phyloP scores from a whole-genome alignment of 2,113 vertebrate genomes.

The Australoheros scitulus region DNA sequence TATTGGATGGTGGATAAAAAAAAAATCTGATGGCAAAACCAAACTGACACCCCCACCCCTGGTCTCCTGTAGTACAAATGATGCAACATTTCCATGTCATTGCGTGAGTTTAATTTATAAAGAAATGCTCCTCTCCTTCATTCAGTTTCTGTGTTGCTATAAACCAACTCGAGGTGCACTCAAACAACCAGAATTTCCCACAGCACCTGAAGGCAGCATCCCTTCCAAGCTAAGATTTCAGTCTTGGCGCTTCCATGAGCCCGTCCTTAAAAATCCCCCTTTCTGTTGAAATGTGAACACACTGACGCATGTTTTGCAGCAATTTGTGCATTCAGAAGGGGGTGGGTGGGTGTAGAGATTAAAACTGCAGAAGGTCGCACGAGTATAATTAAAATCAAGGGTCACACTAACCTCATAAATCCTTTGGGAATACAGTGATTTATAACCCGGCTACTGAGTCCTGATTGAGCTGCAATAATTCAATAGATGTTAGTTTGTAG shows the following conservation, averaged over 20 bases:
- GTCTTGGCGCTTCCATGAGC: conserved; percentile 37
- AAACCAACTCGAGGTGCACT: neutral
- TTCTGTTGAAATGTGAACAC: neutral
- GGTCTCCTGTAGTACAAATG: neutral
- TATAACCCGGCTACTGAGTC: neutral
- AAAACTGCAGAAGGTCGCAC: neutral
- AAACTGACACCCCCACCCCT: neutral
- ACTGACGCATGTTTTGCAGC: neutral
- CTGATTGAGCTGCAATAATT: neutral
- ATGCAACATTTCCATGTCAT: neutral
- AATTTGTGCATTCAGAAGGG: neutral
- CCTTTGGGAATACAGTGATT: neutral
- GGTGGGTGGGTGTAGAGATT: neutral
- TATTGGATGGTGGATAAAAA: neutral
- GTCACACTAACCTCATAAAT: neutral
- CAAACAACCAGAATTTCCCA: neutral
- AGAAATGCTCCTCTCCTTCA: no score
- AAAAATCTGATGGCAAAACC: neutral
- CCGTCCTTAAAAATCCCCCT: conserved; percentile 51
- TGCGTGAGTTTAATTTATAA: neutral
- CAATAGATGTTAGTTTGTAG: neutral
- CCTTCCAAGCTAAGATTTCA: conserved; percentile 65
- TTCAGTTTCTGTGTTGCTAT: neutral
- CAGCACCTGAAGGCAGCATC: conserved; percentile 41
- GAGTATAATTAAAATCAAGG: neutral